Conservation (phyloP, 2,888 invertebrate genomes). For the Luperina nickerlii region DNA sequence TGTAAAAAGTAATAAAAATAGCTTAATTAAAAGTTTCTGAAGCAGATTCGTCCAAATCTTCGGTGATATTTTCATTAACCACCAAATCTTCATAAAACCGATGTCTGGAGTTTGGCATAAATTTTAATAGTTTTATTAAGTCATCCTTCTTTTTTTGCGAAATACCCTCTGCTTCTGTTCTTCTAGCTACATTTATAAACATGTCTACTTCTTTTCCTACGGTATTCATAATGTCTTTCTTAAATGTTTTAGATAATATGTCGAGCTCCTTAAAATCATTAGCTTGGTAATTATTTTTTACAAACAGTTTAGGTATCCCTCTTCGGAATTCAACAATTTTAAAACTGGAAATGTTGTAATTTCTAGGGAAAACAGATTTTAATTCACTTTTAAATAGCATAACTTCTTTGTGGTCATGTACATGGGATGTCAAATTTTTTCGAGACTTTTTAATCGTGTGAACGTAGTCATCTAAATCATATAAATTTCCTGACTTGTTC, state of each 20-base stretch:
- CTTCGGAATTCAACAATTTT: background rate
- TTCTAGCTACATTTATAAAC: slow-evolving; percentile 5
- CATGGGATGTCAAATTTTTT: slow-evolving; percentile 11
- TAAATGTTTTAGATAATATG: background rate
- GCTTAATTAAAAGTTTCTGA: too few relatives aligned
- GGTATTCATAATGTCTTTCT: slow-evolving; percentile 14
- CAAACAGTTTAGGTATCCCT: background rate
- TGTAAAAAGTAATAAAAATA: too few relatives aligned
- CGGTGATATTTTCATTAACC: too few relatives aligned
- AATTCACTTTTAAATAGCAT: slow-evolving; percentile 3
- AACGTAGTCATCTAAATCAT: slow-evolving; percentile 1
- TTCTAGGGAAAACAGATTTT: slow-evolving; percentile 6
- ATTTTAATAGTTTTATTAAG: too few relatives aligned
- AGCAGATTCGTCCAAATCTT: too few relatives aligned
- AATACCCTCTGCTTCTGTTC: background rate
- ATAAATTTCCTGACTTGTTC: slow-evolving; percentile 9
- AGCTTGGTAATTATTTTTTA: slow-evolving; percentile 11
- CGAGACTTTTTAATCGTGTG: background rate
- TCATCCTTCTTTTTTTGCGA: too few relatives aligned
- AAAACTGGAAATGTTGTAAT: slow-evolving; percentile 13
- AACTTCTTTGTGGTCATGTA: slow-evolving; percentile 6
- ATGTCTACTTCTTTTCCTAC: slow-evolving; percentile 10
- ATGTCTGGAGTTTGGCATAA: too few relatives aligned
- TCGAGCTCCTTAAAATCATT: slow-evolving; percentile 11
- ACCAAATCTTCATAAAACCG: too few relatives aligned